Percentiles rank a stretch among this genome's conserved stretches.
Conservation (phyloP, 1,140 invertebrate species). For the Leptopilina boulardi region DNA sequence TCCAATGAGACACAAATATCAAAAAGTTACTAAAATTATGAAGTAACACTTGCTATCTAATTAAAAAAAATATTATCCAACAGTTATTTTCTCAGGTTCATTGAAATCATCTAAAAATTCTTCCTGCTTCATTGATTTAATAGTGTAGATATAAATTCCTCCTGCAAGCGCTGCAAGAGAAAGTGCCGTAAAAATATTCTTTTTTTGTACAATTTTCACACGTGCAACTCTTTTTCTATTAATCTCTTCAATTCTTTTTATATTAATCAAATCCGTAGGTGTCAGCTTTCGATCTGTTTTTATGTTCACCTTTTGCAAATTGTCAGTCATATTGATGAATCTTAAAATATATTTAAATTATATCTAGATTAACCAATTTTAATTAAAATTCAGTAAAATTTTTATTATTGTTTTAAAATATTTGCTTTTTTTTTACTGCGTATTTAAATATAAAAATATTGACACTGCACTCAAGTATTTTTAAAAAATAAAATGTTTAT, state of each 20-base stretch:
- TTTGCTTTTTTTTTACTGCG: too few relatives aligned
- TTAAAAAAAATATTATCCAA: slow-evolving; percentile 38
- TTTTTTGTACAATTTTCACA: slow-evolving; percentile 78
- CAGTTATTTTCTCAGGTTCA: slow-evolving; percentile 80
- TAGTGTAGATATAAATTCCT: slow-evolving; percentile 89
- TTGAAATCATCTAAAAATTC: slow-evolving; percentile 92
- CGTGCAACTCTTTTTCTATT: slow-evolving; percentile 83
- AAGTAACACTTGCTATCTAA: slow-evolving; percentile 26
- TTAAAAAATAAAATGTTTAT: too few relatives aligned
- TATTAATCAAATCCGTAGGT: slow-evolving; percentile 70
- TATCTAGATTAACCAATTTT: too few relatives aligned
- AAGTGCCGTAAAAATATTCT: slow-evolving; percentile 81
- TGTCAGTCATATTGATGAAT: not conserved
- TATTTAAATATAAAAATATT: too few relatives aligned
- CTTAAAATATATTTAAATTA: not conserved
- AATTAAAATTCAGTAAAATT: too few relatives aligned
- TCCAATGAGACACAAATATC: slow-evolving; percentile 23
- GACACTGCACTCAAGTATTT: too few relatives aligned
- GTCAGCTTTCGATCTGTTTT: slow-evolving; percentile 32
- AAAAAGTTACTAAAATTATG: slow-evolving; percentile 30
- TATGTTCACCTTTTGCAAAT: not conserved
- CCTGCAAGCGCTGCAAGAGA: slow-evolving; percentile 80
- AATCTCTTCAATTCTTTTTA: slow-evolving; percentile 85
- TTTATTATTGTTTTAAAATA: too few relatives aligned
- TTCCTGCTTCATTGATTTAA: slow-evolving; percentile 89